phyloP scores from a whole-genome alignment of 1,140 invertebrate species.

The Monomorium pharaonis region DNA sequence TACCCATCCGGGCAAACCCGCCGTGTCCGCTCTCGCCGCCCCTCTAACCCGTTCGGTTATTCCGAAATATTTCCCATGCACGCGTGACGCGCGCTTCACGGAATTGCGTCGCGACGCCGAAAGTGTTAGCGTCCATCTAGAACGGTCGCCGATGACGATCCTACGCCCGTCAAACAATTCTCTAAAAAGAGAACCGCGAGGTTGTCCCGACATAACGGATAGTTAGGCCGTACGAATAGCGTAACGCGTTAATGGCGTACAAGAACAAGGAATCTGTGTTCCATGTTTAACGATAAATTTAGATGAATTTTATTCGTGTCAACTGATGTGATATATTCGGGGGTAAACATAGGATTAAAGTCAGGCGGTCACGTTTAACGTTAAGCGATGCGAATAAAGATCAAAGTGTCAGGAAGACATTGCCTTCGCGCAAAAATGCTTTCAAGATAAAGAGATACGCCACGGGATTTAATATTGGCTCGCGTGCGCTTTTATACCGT shows the following conservation, averaged over 20 bases:
- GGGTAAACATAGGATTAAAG: slow-evolving; percentile 41
- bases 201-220: slow-evolving; percentile 12
- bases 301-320: slow-evolving; percentile 36
- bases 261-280: slow-evolving; percentile 19
- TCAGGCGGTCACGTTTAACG: slow-evolving; percentile 38
- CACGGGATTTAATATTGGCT: slow-evolving; percentile 15
- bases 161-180: not conserved
- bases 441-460: slow-evolving; percentile 27
- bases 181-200: not conserved
- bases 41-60: slow-evolving; percentile 62
- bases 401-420: slow-evolving; percentile 47
- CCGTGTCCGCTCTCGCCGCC: slow-evolving; percentile 31
- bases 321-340: slow-evolving; percentile 18
- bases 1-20: slow-evolving; percentile 47
- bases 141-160: slow-evolving; percentile 11
- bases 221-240: not conserved
- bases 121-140: not conserved
- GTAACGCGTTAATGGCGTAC: not conserved
- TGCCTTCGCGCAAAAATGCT: not conserved
- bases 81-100: slow-evolving; percentile 50
- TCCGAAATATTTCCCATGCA: slow-evolving; percentile 69
- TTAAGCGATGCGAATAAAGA: slow-evolving; percentile 53
- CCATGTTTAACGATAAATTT: slow-evolving; percentile 10
- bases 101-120: slow-evolving; percentile 56
- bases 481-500: not conserved